Conservation (phyloP, 2,113 vertebrate genomes). For the Silurus glanis region DNA sequence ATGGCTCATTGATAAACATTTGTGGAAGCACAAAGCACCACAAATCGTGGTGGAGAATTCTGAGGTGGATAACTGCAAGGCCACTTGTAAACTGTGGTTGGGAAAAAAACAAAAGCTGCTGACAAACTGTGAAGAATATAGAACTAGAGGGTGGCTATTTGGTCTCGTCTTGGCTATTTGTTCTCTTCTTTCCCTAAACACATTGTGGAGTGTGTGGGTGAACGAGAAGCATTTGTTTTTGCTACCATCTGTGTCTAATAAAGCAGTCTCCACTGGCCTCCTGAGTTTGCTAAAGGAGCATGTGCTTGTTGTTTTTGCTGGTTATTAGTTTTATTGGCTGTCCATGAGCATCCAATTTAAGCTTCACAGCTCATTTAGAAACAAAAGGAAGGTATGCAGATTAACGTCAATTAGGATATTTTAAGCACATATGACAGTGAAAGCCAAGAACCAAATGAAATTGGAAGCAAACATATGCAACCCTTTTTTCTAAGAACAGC, state of each 20-base stretch:
- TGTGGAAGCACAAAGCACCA: slow-evolving; percentile 54
- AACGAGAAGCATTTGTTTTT: slow-evolving; percentile 48
- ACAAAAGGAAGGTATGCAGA: slow-evolving; percentile 44
- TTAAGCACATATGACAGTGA: slow-evolving; percentile 40
- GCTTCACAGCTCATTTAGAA: slow-evolving; percentile 47
- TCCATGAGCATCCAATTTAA: slow-evolving; percentile 47
- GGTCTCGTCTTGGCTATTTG: slow-evolving; percentile 49
- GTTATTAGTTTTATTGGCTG: slow-evolving; percentile 54
- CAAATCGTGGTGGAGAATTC: slow-evolving; percentile 54
- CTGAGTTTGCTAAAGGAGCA: slow-evolving; percentile 19
- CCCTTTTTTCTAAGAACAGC: background rate
- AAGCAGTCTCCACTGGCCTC: slow-evolving; percentile 38
- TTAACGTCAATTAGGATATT: slow-evolving; percentile 52
- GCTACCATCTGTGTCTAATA: slow-evolving; percentile 47
- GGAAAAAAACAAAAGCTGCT: slow-evolving; percentile 72
- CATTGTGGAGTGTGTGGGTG: slow-evolving; percentile 45
- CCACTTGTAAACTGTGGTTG: slow-evolving; percentile 70
- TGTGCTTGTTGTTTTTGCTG: slow-evolving; percentile 52
- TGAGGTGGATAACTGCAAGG: slow-evolving; percentile 66
- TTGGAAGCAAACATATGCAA: slow-evolving; percentile 6
- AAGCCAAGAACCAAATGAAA: slow-evolving; percentile 12
- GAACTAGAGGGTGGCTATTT: slow-evolving; percentile 58
- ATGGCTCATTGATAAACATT: slow-evolving; percentile 68
- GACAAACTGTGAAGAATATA: slow-evolving; percentile 62
- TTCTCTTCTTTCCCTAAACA: slow-evolving; percentile 62